These are phyloP conservation scores for Candoia aspera DNA, from an alignment of 2,113 vertebrate species.

Conservation along the genomic window DNA sequence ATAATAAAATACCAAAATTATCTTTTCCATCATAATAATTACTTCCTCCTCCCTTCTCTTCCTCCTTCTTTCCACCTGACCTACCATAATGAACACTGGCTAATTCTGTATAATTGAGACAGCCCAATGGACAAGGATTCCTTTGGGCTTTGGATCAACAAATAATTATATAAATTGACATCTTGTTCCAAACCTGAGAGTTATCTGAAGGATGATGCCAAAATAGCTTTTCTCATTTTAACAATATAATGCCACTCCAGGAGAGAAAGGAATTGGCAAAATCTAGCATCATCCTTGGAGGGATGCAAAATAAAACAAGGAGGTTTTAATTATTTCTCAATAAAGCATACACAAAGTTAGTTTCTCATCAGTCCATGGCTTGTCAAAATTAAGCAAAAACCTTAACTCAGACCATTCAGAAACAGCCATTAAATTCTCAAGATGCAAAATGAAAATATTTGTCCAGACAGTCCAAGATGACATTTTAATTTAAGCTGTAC, in stretches of 20 bases:
- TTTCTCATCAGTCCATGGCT: slow-evolving; percentile 50
- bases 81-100: neutral
- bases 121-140: neutral
- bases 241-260: neutral
- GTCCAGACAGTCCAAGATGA: slow-evolving; percentile 56
- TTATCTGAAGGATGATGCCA: neutral
- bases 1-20: neutral
- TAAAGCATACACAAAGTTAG: slow-evolving; percentile 52
- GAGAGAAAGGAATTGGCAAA: slow-evolving; percentile 13
- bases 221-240: neutral
- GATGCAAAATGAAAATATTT: slow-evolving; percentile 60
- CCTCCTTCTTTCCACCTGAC: no score
- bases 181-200: neutral
- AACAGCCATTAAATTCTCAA: slow-evolving; percentile 65
- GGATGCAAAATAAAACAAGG: slow-evolving; percentile 39
- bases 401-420: slow-evolving; percentile 61
- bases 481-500: slow-evolving; percentile 38
- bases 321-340: slow-evolving; percentile 52
- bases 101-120: neutral
- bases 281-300: slow-evolving; percentile 40
- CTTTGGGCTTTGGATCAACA: neutral
- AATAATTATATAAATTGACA: neutral
- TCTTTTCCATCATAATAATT: neutral
- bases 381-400: slow-evolving; percentile 65
- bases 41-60: neutral